Evolutionary conservation across 1,140 invertebrate species (phyloP), one percentile per base, ranked within the genome.

Genomic region (Aphaenogaster floridana): DNA sequence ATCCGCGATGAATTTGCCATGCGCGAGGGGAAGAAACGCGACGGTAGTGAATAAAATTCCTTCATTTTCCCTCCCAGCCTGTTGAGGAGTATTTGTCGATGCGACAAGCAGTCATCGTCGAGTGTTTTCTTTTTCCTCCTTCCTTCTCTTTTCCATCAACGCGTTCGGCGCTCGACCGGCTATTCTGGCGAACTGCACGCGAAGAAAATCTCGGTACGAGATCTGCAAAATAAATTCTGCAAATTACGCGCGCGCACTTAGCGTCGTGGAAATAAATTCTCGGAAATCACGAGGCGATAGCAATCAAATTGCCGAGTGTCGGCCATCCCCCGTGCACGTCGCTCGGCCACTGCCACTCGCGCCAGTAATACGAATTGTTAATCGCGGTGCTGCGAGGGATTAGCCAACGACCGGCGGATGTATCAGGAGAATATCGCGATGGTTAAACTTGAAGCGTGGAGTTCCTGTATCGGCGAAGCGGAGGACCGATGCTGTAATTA

Each of bases 281-380:
- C 69, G 42, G 42, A 76, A 84, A 84, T 84, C 80, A 48, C 69
- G 80, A 17, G 7, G 34, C 54, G 68, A 83, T 83, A 74, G 68
- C 54, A 45, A 84, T 84, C 80, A 74, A 84, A 84, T 84, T 84
- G 54, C 69, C 54, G 69, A 61, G 80, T 74, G 54, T 84, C 69
- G 80, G 34, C 54, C 52, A 61, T 81, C 36, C 21, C 50, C 9
- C 59, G 0, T 7, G 9, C 17, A 17, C 54, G 54, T 64, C 13
- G 13, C 66, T 9, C 21, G 36, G 63, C 3, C 64, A 36, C 42
- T 59, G 28, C 17, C 28, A 28, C 42, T 5, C 69, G 61, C 54
- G 68, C 21, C 39, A n/a, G 39, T 11, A n/a, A 83, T 59, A 61
- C 80, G 68, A 74, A 84, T 84, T 74, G 80, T 84, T 84, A 84